These are phyloP conservation scores for Todus mexicanus DNA, from an alignment of 2,797 vertebrate genomes.

Conservation along the genomic window DNA sequence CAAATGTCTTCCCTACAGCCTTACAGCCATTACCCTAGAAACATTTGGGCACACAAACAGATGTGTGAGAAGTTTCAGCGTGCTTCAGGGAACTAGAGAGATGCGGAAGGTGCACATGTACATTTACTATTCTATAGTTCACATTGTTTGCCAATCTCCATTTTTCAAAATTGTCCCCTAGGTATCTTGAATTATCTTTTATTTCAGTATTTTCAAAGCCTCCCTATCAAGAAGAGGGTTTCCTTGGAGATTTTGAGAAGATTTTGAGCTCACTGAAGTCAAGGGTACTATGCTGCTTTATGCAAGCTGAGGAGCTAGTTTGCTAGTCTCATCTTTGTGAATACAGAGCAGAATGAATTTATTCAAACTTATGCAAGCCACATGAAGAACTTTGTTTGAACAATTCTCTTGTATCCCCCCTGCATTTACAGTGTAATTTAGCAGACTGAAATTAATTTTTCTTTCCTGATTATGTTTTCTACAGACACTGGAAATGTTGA, in stretches of 20 bases:
- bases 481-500: constrained; percentile 61
- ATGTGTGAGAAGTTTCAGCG: background rate
- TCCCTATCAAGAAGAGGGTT: constrained; percentile 10
- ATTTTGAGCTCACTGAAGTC: constrained; percentile 17
- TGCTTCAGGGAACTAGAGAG: background rate
- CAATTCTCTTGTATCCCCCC: background rate
- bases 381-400: constrained; percentile 57
- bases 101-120: background rate
- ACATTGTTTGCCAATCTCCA: background rate
- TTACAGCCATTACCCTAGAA: background rate
- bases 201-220: constrained; percentile 45
- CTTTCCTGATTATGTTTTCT: constrained; percentile 60
- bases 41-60: background rate
- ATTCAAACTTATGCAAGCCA: constrained; percentile 39
- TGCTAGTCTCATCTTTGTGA: constrained; percentile 27
- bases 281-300: background rate
- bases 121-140: background rate
- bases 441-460: constrained; percentile 70
- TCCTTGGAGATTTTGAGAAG: constrained; percentile 35
- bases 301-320: background rate
- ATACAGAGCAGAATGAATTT: constrained; percentile 28
- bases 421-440: constrained; percentile 52
- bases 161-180: constrained; percentile 9
- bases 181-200: constrained; percentile 25
- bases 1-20: background rate